A percentile compares a stretch with the other conserved stretches of the same genome.
Conservation (phyloP, 2,113 vertebrate genomes). For the Indri indri region DNA sequence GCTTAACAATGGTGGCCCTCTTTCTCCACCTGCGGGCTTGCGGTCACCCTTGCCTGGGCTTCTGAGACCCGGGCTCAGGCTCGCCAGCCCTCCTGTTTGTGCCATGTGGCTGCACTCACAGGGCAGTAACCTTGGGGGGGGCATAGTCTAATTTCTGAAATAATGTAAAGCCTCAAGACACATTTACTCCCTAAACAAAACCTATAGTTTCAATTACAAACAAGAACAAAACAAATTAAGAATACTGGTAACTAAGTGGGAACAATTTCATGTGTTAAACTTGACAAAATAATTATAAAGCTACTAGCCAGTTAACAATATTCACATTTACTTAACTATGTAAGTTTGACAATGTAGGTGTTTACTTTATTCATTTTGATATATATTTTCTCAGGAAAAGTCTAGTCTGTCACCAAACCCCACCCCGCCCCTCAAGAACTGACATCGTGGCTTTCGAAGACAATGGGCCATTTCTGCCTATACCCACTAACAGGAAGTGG, state of each 20-base stretch:
- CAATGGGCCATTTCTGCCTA: neutral
- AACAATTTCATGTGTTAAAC: neutral
- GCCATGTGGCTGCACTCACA: neutral
- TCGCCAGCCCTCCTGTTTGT: accelerated
- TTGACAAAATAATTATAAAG: conserved; percentile 61
- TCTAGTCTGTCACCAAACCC: neutral
- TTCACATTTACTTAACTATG: neutral
- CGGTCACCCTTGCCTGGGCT: neutral
- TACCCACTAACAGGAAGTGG: neutral
- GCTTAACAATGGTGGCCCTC: too few species aligned
- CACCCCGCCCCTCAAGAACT: neutral
- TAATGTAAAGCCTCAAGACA: conserved; percentile 56
- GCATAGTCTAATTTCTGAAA: neutral
- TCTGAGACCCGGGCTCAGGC: neutral
- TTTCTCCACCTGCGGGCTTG: neutral
- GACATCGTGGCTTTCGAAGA: neutral
- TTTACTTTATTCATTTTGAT: neutral
- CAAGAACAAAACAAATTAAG: conserved; percentile 65
- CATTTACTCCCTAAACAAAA: conserved; percentile 37
- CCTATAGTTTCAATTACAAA: conserved; percentile 50
- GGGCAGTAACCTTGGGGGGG: neutral
- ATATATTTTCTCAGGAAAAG: neutral
- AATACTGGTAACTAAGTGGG: conserved; percentile 43
- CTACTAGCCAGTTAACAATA: neutral
- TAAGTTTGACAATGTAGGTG: neutral